Base-by-base conservation (phyloP, 2,888 invertebrate species). In the Troglohyphantes excavatus region DNA sequence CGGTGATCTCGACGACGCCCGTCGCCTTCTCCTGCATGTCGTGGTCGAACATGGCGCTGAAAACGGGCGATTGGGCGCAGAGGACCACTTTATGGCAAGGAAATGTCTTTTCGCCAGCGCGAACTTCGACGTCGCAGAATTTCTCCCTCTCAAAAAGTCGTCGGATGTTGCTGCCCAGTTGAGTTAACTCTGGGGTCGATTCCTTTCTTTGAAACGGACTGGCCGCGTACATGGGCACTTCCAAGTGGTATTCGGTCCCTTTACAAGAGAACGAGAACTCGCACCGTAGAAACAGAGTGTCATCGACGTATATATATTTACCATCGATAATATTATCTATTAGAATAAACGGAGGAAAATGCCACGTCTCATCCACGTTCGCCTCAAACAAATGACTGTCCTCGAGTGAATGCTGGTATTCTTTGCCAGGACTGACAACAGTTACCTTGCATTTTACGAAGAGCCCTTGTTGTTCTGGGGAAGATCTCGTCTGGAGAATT, bases 81-180 rank as follows among this genome's bases (percentile, higher is more conserved):
- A 73, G 46, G 2, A 46, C 46, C 3, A 23, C 23, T 26, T 73
- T 46, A 23, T 73, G 73, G 17, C 21, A 19, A 3, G 26, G 26
- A 26, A 46, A 73, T 0, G 9, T 73, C 2, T 11, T 5, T 6
- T 17, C 46, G 3, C 23, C 46, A 19, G 46, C 19, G 1, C 53
- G 46, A 1, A 73, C 13, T 2, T 23, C 13, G 9, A 73, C 73
- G 26, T 73, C 73, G 13, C 73, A 70, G 19, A 70, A 33, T 27
- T 19, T 29, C 11, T 19, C 9, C 5, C 13, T 39, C 11, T 5
- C 9, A n/a, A n/a, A 33, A 27, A 39, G 23, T 13, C 9, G 26
- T 17, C 59, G 65, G 9, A 65, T 23, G 3, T 23, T 19, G 1
- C 11, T 19, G 11, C 27, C 11, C 65, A 65, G 7, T 6, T 13